Evolutionary conservation across 2,888 invertebrate species (phyloP), one percentile per base, ranked within the genome.

Genomic region (Chrysomela aeneicollis): DNA sequence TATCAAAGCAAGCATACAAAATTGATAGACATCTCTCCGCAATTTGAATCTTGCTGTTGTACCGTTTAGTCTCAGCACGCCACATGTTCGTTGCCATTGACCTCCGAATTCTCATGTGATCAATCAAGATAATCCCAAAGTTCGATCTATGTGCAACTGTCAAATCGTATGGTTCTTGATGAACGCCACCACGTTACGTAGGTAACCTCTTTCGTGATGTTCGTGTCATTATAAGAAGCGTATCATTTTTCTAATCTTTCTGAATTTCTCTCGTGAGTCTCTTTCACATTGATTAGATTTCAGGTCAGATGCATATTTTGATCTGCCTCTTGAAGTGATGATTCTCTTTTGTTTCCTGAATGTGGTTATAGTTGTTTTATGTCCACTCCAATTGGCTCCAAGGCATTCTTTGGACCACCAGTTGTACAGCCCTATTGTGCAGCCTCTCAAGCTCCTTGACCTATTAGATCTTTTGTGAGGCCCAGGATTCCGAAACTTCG

Each of bases 151-250:
- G 42, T 42, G 15, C 15, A 42, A 42, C 30, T 53, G 61, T 64
- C 61, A 58, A 54, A 58, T 54, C 59, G 18, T 54, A 54, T 61
- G 52, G 15, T 35, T 59, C 54, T 61, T 57, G 59, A 58, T 61
- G 37, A 54, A 51, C 26, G 32, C 59, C 61, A 66, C 63, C 63
- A 63, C 58, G 63, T 63, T 66, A 63, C 55, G 60, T 60, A n/a
- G n/a, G n/a, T n/a, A 60, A 58, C 63, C 53, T 61, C 47, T 57
- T 42, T 46, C 35, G 49, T 57, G 49, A 57, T 54, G 63, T 53
- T 35, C 57, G 22, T 50, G 32, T 42, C 42, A 15, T 15, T 42
- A 15, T 3, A 4, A 58, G 53, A 59, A 52, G 57, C 57, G 61
- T 52, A 51, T 57, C 51, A 32, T 57, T 30, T 32, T 26, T 26